These are phyloP conservation scores for Probosciger aterrimus DNA, from an alignment of 2,113 vertebrate species.

Conservation along the genomic window DNA sequence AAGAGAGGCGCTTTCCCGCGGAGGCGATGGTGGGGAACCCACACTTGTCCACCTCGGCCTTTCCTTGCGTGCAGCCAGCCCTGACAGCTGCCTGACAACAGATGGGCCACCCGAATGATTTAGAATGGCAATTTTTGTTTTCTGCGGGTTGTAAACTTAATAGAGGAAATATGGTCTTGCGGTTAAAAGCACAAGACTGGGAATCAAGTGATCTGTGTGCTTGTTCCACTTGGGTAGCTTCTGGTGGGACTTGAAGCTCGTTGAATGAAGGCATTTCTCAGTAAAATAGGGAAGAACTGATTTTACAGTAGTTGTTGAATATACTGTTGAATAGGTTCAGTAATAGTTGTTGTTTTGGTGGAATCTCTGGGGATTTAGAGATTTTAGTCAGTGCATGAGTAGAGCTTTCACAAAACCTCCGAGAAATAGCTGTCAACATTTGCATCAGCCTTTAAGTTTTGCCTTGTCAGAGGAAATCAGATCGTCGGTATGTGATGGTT, in stretches of 20 bases:
- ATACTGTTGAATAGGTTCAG: not conserved
- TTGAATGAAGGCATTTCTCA: not conserved
- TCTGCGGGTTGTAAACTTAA: slow-evolving; percentile 17
- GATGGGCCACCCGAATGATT: not conserved
- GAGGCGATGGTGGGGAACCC: not conserved
- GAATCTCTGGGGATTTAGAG: not conserved
- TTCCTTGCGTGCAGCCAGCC: not conserved
- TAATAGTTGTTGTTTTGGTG: not conserved
- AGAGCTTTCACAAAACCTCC: not conserved
- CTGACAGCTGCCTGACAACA: slow-evolving; percentile 6
- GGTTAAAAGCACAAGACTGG: slow-evolving; percentile 60
- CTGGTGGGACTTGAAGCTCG: not conserved
- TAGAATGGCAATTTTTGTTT: not conserved
- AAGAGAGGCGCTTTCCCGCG: not conserved
- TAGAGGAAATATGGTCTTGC: slow-evolving; percentile 41
- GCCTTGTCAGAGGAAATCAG: not conserved
- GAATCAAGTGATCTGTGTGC: slow-evolving; percentile 53
- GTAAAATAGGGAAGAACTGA: not conserved
- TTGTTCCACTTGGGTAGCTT: not conserved
- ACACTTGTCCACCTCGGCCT: not conserved
- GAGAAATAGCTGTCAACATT: slow-evolving; percentile 13
- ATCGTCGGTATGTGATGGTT: not conserved
- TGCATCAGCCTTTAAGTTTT: not conserved
- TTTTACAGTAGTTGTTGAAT: not conserved
- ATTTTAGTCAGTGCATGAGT: not conserved